phyloP scores from a whole-genome alignment of 92 coral and sea anemone genomes.

The Heteractis magnifica region DNA sequence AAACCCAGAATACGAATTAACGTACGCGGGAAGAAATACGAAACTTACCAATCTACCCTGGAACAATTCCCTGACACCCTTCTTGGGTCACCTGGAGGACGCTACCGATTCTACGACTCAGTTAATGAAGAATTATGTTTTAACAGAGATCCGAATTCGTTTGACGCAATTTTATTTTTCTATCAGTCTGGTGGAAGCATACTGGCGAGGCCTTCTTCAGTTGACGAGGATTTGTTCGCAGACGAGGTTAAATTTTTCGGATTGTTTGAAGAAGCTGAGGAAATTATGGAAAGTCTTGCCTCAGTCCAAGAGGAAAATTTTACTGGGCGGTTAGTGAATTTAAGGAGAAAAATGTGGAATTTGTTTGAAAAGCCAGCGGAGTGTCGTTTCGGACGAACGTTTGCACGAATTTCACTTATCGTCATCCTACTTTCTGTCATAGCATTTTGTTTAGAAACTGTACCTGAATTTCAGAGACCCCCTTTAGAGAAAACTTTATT shows the following conservation, averaged over 20 bases:
- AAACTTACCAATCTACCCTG: conserved; percentile 73
- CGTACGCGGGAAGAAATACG: conserved; percentile 74
- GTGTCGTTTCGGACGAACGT: conserved; percentile 40
- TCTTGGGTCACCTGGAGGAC: conserved; percentile 71
- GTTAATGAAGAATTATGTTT: conserved; percentile 52
- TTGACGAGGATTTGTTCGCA: conserved; percentile 65
- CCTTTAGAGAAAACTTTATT: background rate
- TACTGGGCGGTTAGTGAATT: background rate
- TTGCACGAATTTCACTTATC: conserved; percentile 57
- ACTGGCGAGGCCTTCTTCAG: conserved; percentile 73
- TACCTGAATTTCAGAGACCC: conserved; percentile 28
- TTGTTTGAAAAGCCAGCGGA: conserved; percentile 63
- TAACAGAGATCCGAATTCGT: conserved; percentile 70
- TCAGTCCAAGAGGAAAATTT: background rate
- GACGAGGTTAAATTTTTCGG: conserved; percentile 80
- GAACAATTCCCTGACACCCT: conserved; percentile 85
- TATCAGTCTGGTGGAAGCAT: conserved; percentile 91
- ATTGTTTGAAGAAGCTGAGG: conserved; percentile 44
- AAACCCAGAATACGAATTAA: conserved; percentile 60
- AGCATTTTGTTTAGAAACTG: conserved; percentile 82
- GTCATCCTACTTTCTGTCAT: conserved; percentile 72
- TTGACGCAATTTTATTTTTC: conserved; percentile 83
- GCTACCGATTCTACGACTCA: conserved; percentile 70
- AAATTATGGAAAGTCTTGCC: background rate
- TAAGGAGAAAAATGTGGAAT: conserved; percentile 55